phyloP scores from a whole-genome alignment of 2,888 invertebrate genomes.

The Mythimna albipuncta region DNA sequence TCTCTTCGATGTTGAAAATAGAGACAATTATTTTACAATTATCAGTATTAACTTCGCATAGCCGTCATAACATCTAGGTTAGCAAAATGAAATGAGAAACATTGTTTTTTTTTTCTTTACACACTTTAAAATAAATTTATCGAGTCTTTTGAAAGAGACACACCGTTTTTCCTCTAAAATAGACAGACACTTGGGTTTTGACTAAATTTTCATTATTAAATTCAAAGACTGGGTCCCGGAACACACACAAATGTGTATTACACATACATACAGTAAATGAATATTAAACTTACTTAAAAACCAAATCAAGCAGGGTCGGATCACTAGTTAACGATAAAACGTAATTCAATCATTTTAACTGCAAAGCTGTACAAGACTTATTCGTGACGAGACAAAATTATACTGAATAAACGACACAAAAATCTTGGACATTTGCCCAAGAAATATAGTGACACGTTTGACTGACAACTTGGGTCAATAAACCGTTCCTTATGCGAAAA shows the following conservation, averaged over 20 bases:
- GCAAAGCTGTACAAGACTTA: neutral
- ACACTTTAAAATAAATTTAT: too few relatives aligned
- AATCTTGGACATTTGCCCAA: conserved; percentile 28
- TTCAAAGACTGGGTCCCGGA: neutral
- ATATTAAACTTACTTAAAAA: neutral
- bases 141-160: too few relatives aligned
- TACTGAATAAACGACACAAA: neutral
- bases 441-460: neutral
- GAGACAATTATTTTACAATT: too few relatives aligned
- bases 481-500: neutral
- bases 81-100: too few relatives aligned
- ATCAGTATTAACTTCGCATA: too few relatives aligned
- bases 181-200: too few relatives aligned
- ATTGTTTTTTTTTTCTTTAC: too few relatives aligned
- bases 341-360: neutral
- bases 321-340: neutral
- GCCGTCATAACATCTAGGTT: too few relatives aligned
- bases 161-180: too few relatives aligned
- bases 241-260: too few relatives aligned
- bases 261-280: neutral
- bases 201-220: neutral
- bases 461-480: neutral
- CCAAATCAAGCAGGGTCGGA: too few relatives aligned
- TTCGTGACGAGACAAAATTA: neutral
- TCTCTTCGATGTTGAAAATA: too few relatives aligned